Percentiles rank a stretch among this genome's conserved stretches.
These are phyloP conservation scores for Acomys russatus DNA, from an alignment of 2,797 vertebrate genomes.

Conservation along the genomic window DNA sequence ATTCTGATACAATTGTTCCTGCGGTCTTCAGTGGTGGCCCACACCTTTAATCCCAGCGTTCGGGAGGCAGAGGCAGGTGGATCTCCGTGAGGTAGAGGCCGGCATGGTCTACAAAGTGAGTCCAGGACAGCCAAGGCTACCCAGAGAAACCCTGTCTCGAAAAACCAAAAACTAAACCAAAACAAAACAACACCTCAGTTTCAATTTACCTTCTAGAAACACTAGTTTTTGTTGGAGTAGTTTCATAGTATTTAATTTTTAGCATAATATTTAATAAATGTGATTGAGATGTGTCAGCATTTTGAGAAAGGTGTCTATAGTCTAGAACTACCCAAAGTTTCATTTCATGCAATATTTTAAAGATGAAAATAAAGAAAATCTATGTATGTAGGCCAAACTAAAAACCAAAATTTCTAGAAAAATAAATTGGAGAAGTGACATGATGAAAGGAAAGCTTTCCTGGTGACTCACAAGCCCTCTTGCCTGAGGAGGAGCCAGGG, in stretches of 20 bases:
- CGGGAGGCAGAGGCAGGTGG: too few relatives aligned
- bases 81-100: too few relatives aligned
- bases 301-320: slow-evolving; percentile 6
- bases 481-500: not conserved
- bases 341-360: slow-evolving; percentile 57
- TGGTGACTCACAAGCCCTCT: not conserved
- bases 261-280: slow-evolving; percentile 35
- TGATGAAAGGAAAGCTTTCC: not conserved
- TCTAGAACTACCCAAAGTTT: slow-evolving; percentile 13
- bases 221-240: not conserved
- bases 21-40: too few relatives aligned
- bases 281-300: slow-evolving; percentile 37
- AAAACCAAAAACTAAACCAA: too few relatives aligned
- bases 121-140: too few relatives aligned
- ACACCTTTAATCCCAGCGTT: too few relatives aligned
- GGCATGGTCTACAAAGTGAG: too few relatives aligned
- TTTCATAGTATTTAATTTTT: slow-evolving; percentile 42
- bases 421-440: slow-evolving; percentile 36
- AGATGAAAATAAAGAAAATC: slow-evolving; percentile 28
- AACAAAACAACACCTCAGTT: not conserved
- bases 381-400: not conserved
- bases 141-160: too few relatives aligned
- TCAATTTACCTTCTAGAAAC: slow-evolving; percentile 35
- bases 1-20: slow-evolving; percentile 38
- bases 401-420: not conserved